Conservation (phyloP, 1,140 invertebrate genomes). For the Idris sp. region DNA sequence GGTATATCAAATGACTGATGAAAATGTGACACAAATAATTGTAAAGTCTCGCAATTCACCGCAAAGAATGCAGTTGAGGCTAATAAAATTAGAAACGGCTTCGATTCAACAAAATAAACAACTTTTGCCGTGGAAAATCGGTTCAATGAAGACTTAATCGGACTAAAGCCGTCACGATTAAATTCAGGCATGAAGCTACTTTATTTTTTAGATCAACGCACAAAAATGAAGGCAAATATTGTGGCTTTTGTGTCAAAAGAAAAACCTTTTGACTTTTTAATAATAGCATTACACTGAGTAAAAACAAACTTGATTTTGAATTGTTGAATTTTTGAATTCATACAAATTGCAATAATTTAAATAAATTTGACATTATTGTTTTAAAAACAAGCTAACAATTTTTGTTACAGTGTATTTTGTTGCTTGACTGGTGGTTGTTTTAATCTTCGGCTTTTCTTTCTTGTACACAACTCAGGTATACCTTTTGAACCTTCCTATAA, state of each 20-base stretch:
- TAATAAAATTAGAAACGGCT: slow-evolving; percentile 53
- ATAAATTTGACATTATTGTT: no score
- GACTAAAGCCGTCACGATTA: slow-evolving; percentile 42
- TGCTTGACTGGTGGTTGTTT: slow-evolving; percentile 6
- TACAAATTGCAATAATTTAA: no score
- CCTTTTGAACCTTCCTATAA: slow-evolving; percentile 34
- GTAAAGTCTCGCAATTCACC: slow-evolving; percentile 6
- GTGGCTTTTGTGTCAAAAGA: slow-evolving; percentile 22
- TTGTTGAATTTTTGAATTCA: not conserved
- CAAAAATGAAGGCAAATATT: slow-evolving; percentile 32
- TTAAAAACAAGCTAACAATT: no score
- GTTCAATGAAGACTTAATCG: slow-evolving; percentile 53
- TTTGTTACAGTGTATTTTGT: slow-evolving; percentile 2
- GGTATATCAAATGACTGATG: no score
- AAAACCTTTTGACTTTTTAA: slow-evolving; percentile 6
- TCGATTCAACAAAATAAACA: slow-evolving; percentile 44
- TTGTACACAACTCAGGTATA: slow-evolving; percentile 35
- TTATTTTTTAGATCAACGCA: slow-evolving; percentile 42
- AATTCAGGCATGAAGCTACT: slow-evolving; percentile 43
- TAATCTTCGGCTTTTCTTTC: not conserved
- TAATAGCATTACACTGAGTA: slow-evolving; percentile 27
- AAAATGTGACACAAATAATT: no score
- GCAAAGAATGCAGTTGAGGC: slow-evolving; percentile 9
- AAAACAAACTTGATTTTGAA: slow-evolving; percentile 15
- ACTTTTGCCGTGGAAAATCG: slow-evolving; percentile 44